Evolutionary conservation across 2,113 vertebrate species (phyloP).

Genomic region (Glaucidium brasilianum): DNA sequence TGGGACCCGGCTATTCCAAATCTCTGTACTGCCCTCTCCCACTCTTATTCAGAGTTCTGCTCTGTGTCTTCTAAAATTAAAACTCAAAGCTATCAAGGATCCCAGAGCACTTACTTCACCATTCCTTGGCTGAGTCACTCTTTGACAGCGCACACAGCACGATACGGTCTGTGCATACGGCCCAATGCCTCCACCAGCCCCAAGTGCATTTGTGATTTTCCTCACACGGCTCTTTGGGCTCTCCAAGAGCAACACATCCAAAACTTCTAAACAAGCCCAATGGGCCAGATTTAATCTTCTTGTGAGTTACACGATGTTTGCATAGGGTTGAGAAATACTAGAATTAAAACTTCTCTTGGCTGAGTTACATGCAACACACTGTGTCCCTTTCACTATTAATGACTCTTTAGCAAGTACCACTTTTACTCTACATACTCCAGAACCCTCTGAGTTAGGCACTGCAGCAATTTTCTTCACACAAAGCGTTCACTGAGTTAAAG

Average conservation of each 20-base stretch:
- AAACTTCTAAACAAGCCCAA: neutral
- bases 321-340: neutral
- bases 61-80: neutral
- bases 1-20: neutral
- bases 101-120: neutral
- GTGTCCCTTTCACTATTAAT: neutral
- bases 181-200: neutral
- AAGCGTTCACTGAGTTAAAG: neutral
- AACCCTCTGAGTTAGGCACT: neutral
- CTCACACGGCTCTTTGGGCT: neutral
- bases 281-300: neutral
- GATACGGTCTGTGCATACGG: neutral
- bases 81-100: neutral
- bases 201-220: neutral
- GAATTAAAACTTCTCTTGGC: neutral
- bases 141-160: neutral
- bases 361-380: neutral
- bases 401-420: neutral
- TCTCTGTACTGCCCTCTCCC: neutral
- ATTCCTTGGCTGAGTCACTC: neutral
- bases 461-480: neutral
- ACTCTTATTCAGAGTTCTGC: neutral
- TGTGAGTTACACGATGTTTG: neutral
- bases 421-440: neutral
- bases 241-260: neutral